phyloP scores from a whole-genome alignment of 2,113 vertebrate species.

The Anarrhichthys ocellatus region DNA sequence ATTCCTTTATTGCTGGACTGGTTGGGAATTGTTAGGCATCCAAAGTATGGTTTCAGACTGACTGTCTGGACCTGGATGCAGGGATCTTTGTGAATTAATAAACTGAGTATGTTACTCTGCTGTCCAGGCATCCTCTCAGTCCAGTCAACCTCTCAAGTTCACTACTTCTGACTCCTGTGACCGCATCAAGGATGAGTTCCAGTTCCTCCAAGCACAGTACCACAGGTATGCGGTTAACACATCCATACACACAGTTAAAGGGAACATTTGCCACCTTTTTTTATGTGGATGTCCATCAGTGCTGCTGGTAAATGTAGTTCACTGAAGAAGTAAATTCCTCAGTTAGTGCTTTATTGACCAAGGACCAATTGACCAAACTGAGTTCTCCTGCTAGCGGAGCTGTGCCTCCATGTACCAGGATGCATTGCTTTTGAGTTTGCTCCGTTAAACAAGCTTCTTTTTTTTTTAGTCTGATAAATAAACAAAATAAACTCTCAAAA shows the following conservation, averaged over 20 bases:
- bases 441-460: background rate
- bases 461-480: background rate
- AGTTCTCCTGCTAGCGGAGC: background rate
- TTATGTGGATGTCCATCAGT: background rate
- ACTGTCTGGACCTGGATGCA: background rate
- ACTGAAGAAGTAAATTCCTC: background rate
- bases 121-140: slow-evolving; percentile 88
- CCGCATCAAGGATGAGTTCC: slow-evolving; percentile 98
- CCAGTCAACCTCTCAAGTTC: slow-evolving; percentile 95
- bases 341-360: background rate
- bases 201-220: slow-evolving; percentile 98
- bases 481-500: background rate
- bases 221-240: slow-evolving; percentile 87
- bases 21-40: background rate
- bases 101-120: slow-evolving; percentile 5
- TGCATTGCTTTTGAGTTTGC: background rate
- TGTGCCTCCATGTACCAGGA: background rate
- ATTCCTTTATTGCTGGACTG: background rate
- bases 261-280: background rate
- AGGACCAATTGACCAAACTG: no score
- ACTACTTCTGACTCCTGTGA: slow-evolving; percentile 98
- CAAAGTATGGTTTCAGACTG: background rate
- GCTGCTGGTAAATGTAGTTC: background rate
- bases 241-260: background rate
- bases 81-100: background rate